Conservation (phyloP, 2,113 vertebrate genomes). For the Marmota flaviventris region DNA sequence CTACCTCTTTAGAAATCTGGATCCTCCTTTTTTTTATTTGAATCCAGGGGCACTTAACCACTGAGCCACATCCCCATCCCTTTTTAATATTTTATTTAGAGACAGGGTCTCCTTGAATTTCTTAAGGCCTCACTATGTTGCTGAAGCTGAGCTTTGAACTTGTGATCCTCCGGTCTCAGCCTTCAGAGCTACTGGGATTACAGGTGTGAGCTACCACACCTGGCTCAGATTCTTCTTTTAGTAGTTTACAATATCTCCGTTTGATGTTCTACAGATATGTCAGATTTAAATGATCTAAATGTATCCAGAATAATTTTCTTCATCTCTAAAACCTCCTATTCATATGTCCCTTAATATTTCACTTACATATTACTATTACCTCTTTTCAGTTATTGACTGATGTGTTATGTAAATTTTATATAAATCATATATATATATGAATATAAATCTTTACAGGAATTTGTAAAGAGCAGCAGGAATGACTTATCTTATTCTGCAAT, state of each 20-base stretch:
- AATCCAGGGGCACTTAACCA: too few species aligned
- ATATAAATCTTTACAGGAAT: neutral
- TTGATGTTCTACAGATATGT: slow-evolving; percentile 32
- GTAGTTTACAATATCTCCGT: neutral
- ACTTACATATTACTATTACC: neutral
- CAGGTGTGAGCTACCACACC: too few species aligned
- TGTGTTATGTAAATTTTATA: slow-evolving; percentile 13
- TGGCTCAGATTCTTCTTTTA: neutral
- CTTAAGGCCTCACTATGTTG: too few species aligned
- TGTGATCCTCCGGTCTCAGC: too few species aligned
- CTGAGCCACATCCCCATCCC: too few species aligned
- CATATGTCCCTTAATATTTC: slow-evolving; percentile 11
- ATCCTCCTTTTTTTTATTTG: neutral
- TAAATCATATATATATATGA: too few species aligned
- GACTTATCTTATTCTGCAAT: neutral
- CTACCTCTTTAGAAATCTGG: neutral
- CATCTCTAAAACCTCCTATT: neutral
- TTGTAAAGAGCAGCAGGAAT: neutral
- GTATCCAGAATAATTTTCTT: neutral
- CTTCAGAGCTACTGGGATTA: too few species aligned
- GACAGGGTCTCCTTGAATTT: too few species aligned
- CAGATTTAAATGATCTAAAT: slow-evolving; percentile 1
- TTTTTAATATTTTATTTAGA: too few species aligned
- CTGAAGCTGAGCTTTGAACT: too few species aligned
- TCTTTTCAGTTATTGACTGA: neutral